phyloP scores from a whole-genome alignment of 2,797 vertebrate species.

The Avahi laniger region DNA sequence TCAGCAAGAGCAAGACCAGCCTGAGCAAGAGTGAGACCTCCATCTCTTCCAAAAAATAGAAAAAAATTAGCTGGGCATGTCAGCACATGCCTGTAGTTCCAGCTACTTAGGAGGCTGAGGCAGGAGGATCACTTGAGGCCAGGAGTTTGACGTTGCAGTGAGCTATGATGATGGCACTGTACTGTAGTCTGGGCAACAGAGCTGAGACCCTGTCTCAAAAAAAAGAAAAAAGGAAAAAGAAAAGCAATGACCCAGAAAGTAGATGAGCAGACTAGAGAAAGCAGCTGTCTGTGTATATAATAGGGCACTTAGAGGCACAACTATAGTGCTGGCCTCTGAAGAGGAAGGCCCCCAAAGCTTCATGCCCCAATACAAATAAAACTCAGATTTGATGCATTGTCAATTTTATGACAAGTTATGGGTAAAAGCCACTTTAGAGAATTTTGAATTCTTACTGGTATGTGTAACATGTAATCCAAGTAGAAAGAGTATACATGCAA shows the following conservation, averaged over 20 bases:
- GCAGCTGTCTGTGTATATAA: neutral
- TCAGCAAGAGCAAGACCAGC: no score
- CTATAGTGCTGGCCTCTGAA: neutral
- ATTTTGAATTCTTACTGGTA: conserved; percentile 7
- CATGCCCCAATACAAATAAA: neutral
- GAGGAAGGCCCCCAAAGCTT: neutral
- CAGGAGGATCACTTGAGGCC: no score
- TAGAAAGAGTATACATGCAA: neutral
- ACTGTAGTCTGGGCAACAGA: no score
- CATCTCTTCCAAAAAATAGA: no score
- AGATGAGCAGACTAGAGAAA: neutral
- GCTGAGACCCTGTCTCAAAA: no score
- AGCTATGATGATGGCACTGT: no score
- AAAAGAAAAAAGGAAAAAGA: no score
- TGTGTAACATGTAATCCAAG: neutral
- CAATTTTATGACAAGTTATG: conserved; percentile 5
- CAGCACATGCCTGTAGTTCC: no score
- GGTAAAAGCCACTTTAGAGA: conserved; percentile 19
- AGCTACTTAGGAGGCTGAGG: no score
- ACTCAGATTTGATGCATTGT: conserved; percentile 24
- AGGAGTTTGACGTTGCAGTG: no score
- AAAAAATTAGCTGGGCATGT: no score
- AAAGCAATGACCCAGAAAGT: neutral
- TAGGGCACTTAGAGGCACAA: neutral
- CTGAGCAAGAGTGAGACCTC: no score